Conservation (phyloP, 1,140 invertebrate species). For the Brachionus rotundiformis region DNA sequence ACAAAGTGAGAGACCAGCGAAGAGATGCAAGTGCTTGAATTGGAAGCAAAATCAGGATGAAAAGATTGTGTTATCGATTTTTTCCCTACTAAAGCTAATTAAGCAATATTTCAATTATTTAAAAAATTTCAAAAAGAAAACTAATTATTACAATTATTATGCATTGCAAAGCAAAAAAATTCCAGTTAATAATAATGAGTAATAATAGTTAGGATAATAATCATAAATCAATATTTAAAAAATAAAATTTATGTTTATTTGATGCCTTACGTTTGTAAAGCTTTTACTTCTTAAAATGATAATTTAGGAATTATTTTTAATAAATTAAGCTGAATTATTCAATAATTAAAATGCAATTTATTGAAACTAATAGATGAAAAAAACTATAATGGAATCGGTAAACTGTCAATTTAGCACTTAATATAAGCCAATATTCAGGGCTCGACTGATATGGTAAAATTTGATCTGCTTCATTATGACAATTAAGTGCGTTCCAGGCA, state of each 20-base stretch:
- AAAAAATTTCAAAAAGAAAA: neutral
- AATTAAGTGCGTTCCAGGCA: too few species aligned
- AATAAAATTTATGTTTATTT: constrained; percentile 41
- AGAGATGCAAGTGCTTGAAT: neutral
- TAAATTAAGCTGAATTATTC: neutral
- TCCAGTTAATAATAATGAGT: neutral
- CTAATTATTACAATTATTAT: constrained; percentile 40
- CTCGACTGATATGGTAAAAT: too few species aligned
- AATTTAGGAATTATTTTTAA: neutral
- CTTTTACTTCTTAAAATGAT: neutral
- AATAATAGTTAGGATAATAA: constrained; percentile 37
- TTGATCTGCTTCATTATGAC: neutral
- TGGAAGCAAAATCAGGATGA: neutral
- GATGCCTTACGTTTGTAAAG: neutral
- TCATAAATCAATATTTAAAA: constrained; percentile 48
- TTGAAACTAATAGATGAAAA: neutral
- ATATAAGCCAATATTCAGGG: too few species aligned
- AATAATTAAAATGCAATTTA: neutral
- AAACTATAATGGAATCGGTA: too few species aligned
- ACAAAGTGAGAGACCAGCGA: neutral
- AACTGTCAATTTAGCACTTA: too few species aligned
- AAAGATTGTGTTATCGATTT: constrained; percentile 22
- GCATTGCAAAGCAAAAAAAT: neutral
- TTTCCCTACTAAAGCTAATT: neutral
- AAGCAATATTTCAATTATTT: constrained; percentile 5